phyloP scores from a whole-genome alignment of 2,888 invertebrate species.

The Seira sanloemensis region DNA sequence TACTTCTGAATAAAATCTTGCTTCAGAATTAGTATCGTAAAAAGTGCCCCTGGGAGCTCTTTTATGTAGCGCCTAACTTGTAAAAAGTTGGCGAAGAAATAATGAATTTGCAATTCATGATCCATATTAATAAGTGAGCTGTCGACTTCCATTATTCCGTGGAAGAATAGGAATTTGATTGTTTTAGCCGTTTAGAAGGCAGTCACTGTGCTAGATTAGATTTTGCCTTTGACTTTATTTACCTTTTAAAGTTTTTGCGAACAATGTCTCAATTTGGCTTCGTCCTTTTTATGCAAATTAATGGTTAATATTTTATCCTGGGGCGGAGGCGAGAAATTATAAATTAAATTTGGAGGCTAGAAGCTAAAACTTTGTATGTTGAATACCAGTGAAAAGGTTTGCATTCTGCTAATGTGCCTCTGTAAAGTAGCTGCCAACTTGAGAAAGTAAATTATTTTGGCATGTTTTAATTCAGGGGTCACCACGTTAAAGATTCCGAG shows the following conservation, averaged over 20 bases:
- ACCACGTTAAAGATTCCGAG: no score
- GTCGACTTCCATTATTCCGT: constrained; percentile 37
- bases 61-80: neutral
- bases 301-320: neutral
- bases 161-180: constrained; percentile 34
- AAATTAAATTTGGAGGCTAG: neutral
- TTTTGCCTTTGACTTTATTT: neutral
- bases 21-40: neutral
- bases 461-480: no score
- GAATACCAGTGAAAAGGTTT: no score
- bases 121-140: constrained; percentile 41
- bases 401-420: no score
- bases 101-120: constrained; percentile 56
- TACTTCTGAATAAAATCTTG: neutral
- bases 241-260: neutral
- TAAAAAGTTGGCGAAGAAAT: constrained; percentile 17
- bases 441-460: no score
- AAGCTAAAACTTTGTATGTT: neutral
- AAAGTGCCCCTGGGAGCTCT: neutral
- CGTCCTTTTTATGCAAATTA: neutral
- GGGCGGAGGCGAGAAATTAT: neutral
- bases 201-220: neutral
- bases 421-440: no score
- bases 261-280: constrained; percentile 22
- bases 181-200: neutral